Evolutionary conservation across 1,140 invertebrate genomes (phyloP).

Genomic region (Drosophila leontia): DNA sequence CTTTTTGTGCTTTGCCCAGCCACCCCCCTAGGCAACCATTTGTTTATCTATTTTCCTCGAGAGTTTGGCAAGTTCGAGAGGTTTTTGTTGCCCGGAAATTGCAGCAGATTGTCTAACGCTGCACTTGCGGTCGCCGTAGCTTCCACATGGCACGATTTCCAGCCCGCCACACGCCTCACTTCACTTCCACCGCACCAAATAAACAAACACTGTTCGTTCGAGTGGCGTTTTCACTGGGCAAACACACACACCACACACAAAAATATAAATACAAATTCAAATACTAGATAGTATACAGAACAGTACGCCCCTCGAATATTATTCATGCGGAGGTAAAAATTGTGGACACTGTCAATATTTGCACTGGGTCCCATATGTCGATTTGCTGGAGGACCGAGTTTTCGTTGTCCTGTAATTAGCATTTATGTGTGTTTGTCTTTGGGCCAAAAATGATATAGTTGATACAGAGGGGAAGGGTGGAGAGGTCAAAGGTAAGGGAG

Average conservation of each 20-base stretch:
- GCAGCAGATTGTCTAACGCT: slow-evolving; percentile 76
- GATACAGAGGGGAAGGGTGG: neutral
- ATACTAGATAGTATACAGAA: slow-evolving; percentile 35
- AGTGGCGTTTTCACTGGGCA: slow-evolving; percentile 57
- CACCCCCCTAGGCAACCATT: slow-evolving; percentile 56
- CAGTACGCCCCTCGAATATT: slow-evolving; percentile 47
- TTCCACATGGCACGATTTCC: slow-evolving; percentile 71
- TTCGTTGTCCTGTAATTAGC: slow-evolving; percentile 69
- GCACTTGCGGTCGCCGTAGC: slow-evolving; percentile 71
- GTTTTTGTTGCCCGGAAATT: slow-evolving; percentile 56
- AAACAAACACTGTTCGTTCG: slow-evolving; percentile 28
- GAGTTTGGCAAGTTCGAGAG: slow-evolving; percentile 41
- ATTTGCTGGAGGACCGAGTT: slow-evolving; percentile 36
- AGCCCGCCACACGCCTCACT: slow-evolving; percentile 39
- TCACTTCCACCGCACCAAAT: slow-evolving; percentile 17
- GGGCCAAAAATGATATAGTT: slow-evolving; percentile 28
- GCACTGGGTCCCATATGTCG: slow-evolving; percentile 74
- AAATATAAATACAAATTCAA: slow-evolving; percentile 26
- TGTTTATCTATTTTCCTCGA: slow-evolving; percentile 74
- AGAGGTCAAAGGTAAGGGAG: neutral
- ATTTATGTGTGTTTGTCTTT: slow-evolving; percentile 75
- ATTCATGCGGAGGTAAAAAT: slow-evolving; percentile 67
- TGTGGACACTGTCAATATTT: slow-evolving; percentile 77
- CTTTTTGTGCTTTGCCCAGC: slow-evolving; percentile 49
- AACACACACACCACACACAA: slow-evolving; percentile 37